A percentile compares a stretch with the other conserved stretches of the same genome.
phyloP scores from a whole-genome alignment of 2,888 invertebrate genomes.

The Microctonus brassicae region DNA sequence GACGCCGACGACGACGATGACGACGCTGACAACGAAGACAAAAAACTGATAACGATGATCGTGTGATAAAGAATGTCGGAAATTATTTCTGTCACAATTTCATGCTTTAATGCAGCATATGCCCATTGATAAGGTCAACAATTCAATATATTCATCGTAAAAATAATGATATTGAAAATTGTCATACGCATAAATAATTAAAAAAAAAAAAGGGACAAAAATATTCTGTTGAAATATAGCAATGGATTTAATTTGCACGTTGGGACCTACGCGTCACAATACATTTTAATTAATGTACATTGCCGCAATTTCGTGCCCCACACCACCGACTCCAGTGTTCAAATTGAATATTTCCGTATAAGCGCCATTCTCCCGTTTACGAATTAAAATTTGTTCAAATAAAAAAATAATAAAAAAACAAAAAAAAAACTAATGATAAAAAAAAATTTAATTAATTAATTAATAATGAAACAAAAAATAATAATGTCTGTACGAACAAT shows the following conservation, averaged over 20 bases:
- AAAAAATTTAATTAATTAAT: constrained; percentile 18
- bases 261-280: constrained; percentile 58
- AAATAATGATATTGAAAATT: constrained; percentile 48
- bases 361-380: constrained; percentile 49
- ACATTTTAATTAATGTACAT: constrained; percentile 32
- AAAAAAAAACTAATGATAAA: constrained; percentile 14
- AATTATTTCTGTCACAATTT: neutral
- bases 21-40: constrained; percentile 11
- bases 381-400: constrained; percentile 33
- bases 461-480: constrained; percentile 22
- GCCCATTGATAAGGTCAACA: neutral
- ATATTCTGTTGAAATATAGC: constrained; percentile 39
- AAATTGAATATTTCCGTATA: constrained; percentile 55
- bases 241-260: constrained; percentile 55
- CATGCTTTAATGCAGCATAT: neutral
- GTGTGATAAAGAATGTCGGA: neutral
- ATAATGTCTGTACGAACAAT: constrained; percentile 31
- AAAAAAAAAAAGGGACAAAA: too few species aligned
- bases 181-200: constrained; percentile 1
- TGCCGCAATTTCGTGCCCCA: constrained; percentile 57
- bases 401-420: constrained; percentile 20
- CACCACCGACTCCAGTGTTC: constrained; percentile 69
- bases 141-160: neutral
- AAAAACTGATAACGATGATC: neutral
- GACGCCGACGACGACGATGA: neutral